Percentiles rank a stretch among this genome's conserved stretches.
phyloP scores from a whole-genome alignment of 2,113 vertebrate genomes.

The Prietella phreatophila region DNA sequence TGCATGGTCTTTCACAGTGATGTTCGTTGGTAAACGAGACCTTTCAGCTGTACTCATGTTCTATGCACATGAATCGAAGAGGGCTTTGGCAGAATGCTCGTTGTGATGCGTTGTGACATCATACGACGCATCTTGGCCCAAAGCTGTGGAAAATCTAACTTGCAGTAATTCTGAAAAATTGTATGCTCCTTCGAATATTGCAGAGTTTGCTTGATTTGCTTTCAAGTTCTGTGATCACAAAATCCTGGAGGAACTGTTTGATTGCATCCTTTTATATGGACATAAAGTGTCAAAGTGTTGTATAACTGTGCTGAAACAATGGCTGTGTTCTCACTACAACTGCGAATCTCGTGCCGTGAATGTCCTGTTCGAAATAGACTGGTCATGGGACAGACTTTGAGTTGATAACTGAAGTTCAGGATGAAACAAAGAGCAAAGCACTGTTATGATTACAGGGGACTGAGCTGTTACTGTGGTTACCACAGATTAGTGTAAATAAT shows the following conservation, averaged over 20 bases:
- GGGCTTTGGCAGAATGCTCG: too few species aligned
- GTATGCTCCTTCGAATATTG: too few species aligned
- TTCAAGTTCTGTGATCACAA: too few species aligned
- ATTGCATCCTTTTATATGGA: not conserved
- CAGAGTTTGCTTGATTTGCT: too few species aligned
- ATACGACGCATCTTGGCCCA: too few species aligned
- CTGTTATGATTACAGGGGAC: constrained; percentile 16
- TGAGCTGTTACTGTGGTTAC: constrained; percentile 41
- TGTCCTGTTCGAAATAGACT: not conserved
- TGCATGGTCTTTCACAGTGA: too few species aligned
- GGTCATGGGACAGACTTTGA: constrained; percentile 6
- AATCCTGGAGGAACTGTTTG: not conserved
- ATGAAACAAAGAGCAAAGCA: constrained; percentile 32
- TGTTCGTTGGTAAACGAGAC: too few species aligned
- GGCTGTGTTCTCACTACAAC: not conserved
- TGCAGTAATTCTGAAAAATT: too few species aligned
- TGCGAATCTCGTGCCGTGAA: not conserved
- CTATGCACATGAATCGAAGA: too few species aligned
- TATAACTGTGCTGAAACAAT: not conserved
- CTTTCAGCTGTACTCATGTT: too few species aligned
- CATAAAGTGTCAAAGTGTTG: not conserved
- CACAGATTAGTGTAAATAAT: constrained; percentile 57
- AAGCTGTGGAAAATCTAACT: too few species aligned
- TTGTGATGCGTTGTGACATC: too few species aligned
- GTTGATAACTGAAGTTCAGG: constrained; percentile 8